Evolutionary conservation across 2,113 vertebrate genomes (phyloP).

Genomic region (Caranx ignobilis): DNA sequence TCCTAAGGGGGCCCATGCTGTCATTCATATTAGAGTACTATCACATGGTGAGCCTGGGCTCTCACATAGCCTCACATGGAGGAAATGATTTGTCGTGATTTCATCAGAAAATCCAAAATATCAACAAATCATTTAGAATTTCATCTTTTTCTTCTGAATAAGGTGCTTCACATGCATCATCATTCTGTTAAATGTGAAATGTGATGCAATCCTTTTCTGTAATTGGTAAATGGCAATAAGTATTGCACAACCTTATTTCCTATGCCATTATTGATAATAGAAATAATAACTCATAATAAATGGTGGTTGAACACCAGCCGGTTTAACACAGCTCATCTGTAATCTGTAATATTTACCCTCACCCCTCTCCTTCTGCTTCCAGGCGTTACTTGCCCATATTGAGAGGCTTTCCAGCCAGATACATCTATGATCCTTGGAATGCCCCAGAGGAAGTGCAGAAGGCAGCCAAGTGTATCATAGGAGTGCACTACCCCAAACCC

Average conservation of each 20-base stretch:
- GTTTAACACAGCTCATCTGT: neutral
- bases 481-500: constrained; percentile 94
- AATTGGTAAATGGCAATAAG: neutral
- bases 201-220: neutral
- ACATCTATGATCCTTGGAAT: constrained; percentile 98
- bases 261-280: too few relatives aligned
- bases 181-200: neutral
- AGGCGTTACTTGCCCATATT: constrained; percentile 94
- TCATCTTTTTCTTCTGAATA: neutral
- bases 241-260: neutral
- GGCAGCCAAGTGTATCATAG: constrained; percentile 92
- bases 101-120: neutral
- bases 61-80: constrained; percentile 5
- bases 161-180: neutral
- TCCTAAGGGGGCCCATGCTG: neutral
- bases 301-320: neutral
- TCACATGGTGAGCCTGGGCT: constrained; percentile 24
- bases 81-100: neutral
- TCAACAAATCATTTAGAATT: neutral
- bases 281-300: neutral
- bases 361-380: constrained; percentile 25
- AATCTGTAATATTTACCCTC: neutral
- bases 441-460: constrained; percentile 94
- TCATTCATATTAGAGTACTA: neutral
- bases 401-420: constrained; percentile 93